Conservation (phyloP, 1,140 invertebrate genomes). For the Microplitis mediator region DNA sequence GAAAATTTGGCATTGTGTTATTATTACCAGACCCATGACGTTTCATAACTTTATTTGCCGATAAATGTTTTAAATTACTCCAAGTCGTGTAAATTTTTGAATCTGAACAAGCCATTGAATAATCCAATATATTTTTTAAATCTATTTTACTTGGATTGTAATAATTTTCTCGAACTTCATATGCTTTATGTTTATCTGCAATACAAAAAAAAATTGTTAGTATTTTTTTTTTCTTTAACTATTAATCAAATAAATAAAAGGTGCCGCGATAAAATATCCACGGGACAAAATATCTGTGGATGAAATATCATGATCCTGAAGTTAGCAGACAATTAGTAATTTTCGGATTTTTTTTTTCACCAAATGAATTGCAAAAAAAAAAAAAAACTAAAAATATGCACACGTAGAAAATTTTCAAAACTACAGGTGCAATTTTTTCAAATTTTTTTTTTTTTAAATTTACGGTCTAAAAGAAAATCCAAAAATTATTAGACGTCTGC, state of each 20-base stretch:
- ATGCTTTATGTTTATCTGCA: constrained; percentile 55
- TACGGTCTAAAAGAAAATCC: no score
- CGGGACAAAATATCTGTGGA: no score
- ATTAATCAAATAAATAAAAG: neutral
- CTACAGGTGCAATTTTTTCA: no score
- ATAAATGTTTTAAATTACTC: constrained; percentile 75
- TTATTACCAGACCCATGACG: constrained; percentile 82
- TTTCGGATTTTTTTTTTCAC: no score
- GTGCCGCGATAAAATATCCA: no score
- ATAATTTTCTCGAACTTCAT: constrained; percentile 46
- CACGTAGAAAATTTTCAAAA: no score
- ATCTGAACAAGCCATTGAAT: constrained; percentile 83
- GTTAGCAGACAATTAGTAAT: no score
- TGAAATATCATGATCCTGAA: no score
- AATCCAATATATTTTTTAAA: constrained; percentile 64
- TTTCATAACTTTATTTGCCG: constrained; percentile 56
- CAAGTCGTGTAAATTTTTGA: constrained; percentile 80
- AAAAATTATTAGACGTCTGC: no score
- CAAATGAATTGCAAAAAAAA: no score
- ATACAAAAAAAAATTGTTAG: constrained; percentile 12
- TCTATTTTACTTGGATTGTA: constrained; percentile 47
- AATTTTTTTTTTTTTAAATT: no score
- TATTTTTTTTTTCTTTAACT: constrained; percentile 6
- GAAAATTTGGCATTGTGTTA: constrained; percentile 64
- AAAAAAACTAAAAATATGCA: no score